Percentiles rank a stretch among this genome's conserved stretches.
Conservation (phyloP, 2,113 vertebrate species). For the Heliornis fulica region DNA sequence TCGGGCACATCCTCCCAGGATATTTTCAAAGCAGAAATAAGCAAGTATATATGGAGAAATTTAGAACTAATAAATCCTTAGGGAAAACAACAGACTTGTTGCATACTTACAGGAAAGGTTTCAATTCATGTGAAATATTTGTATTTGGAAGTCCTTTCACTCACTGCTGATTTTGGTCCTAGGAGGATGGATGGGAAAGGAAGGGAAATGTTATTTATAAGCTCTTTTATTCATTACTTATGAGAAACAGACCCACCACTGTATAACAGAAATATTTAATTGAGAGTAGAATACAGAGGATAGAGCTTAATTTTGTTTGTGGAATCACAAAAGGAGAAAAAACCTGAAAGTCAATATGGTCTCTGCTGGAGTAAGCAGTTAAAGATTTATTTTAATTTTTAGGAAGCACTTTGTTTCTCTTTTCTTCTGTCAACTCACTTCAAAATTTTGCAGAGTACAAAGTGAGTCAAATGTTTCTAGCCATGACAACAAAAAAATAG, state of each 20-base stretch:
- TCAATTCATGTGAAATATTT: neutral
- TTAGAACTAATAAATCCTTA: neutral
- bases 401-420: neutral
- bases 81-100: neutral
- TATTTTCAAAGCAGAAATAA: neutral
- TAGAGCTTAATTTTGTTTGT: neutral
- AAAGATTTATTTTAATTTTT: neutral
- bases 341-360: neutral
- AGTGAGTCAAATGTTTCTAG: neutral
- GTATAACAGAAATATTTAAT: neutral
- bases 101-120: neutral
- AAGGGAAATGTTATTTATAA: neutral
- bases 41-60: neutral
- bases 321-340: neutral
- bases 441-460: neutral
- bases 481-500: neutral
- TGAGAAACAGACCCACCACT: neutral
- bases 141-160: neutral
- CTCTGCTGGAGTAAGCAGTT: neutral
- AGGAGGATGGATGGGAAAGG: neutral
- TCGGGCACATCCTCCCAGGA: neutral
- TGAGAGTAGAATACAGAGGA: neutral
- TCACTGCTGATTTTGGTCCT: neutral
- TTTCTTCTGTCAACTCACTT: neutral
- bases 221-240: neutral